phyloP scores from a whole-genome alignment of 2,888 invertebrate species.

The Metellina segmentata region DNA sequence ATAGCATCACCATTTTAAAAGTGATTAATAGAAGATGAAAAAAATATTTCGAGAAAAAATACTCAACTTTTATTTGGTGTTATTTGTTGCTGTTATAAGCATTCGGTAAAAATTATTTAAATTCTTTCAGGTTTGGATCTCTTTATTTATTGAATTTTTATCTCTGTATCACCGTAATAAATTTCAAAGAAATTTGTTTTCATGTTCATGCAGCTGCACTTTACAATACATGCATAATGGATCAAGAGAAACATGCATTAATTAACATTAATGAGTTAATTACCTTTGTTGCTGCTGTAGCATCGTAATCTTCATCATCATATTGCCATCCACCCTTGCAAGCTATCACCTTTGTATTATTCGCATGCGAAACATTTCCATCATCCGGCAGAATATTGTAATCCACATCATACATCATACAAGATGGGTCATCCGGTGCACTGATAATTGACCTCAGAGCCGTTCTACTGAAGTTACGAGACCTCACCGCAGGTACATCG shows the following conservation, averaged over 20 bases:
- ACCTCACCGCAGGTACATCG: slow-evolving; percentile 83
- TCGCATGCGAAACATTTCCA: neutral
- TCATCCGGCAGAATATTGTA: neutral
- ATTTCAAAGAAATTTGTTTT: too few species aligned
- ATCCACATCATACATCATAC: neutral
- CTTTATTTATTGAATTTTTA: too few species aligned
- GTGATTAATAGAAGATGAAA: too few species aligned
- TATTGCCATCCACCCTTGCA: slow-evolving; percentile 89
- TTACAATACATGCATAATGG: neutral
- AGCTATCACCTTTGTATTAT: neutral
- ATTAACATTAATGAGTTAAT: slow-evolving; percentile 75
- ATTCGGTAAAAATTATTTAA: too few species aligned
- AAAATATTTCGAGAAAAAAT: too few species aligned
- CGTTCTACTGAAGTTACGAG: slow-evolving; percentile 82
- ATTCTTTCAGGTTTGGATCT: too few species aligned
- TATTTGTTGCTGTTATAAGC: too few species aligned
- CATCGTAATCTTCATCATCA: slow-evolving; percentile 85
- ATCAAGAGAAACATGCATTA: too few species aligned
- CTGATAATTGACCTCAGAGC: slow-evolving; percentile 83
- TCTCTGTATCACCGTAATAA: too few species aligned
- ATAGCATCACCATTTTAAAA: too few species aligned
- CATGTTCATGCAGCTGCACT: neutral
- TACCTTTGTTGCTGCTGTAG: slow-evolving; percentile 90
- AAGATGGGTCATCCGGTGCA: slow-evolving; percentile 81
- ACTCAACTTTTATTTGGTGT: too few species aligned